Conservation (phyloP, 2,888 invertebrate species). For the Trissoscelio sp. region DNA sequence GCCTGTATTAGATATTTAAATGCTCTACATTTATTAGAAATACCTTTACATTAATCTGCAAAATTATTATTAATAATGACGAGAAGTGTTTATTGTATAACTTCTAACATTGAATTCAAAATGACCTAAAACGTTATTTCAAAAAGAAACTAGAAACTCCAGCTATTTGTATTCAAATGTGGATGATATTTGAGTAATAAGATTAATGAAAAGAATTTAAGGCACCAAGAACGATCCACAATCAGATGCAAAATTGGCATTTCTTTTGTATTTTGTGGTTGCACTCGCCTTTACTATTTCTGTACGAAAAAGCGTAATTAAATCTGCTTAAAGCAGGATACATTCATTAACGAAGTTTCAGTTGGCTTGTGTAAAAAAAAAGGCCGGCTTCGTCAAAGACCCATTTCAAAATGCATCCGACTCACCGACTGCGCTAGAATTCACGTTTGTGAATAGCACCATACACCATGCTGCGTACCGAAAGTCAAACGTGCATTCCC, state of each 20-base stretch:
- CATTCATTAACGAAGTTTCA: slow-evolving; percentile 79
- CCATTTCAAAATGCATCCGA: slow-evolving; percentile 57
- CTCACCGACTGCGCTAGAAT: slow-evolving; percentile 40
- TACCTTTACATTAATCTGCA: no score
- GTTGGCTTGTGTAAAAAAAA: slow-evolving; percentile 72
- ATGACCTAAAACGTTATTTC: no score
- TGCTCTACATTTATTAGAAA: no score
- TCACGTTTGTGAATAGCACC: slow-evolving; percentile 37
- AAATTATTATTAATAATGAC: no score
- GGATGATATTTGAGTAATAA: no score
- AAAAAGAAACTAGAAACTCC: no score
- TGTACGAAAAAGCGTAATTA: slow-evolving; percentile 79
- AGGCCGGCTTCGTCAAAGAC: slow-evolving; percentile 24
- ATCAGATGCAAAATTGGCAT: slow-evolving; percentile 70
- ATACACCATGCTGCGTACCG: slow-evolving; percentile 6
- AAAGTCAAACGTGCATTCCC: slow-evolving; percentile 43
- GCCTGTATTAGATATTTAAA: no score
- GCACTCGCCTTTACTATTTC: slow-evolving; percentile 50
- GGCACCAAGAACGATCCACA: slow-evolving; percentile 38
- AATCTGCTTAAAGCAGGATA: slow-evolving; percentile 78
- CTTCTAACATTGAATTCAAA: no score
- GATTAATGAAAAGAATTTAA: background rate
- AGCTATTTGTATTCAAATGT: no score
- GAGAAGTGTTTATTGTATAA: no score
- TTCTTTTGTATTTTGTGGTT: slow-evolving; percentile 64